Base-by-base conservation (phyloP, 2,888 invertebrate species). In the Nomada goodeniana region DNA sequence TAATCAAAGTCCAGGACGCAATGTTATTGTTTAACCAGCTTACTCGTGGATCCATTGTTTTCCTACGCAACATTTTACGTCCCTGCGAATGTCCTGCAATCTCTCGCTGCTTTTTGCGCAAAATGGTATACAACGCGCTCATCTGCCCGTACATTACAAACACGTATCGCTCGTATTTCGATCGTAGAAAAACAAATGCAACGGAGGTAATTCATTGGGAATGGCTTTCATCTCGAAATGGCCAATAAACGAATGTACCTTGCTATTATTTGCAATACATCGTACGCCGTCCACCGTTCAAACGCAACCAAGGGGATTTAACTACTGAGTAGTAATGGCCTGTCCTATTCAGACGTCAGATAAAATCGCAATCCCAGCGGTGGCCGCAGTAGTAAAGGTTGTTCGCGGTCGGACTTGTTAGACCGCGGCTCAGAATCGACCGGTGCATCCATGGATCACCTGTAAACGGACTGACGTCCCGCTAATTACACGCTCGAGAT, bases 291-390 rank as follows among this genome's bases (percentile, higher is more conserved):
- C 18, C 36, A 53, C 47, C 13, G 26, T 53, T 61, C 44, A 57
- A 69, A 47, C 57, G 57, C 13, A 20, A 44, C 55, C 29, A 15
- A 5, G 15, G 42, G 61, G 36, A 72, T 67, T 72, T 60, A 67
- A 53, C 67, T 60, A 15, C 15, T 11, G n/a, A 77, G 60, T 77
- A 77, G 76, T 65, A 77, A 60, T 53, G 65, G 44, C 29, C 67
- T 44, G 61, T 15, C 50, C 44, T 60, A 26, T 53, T 61, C 76
- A 50, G 70, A 76, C 71, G 47, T 9, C 13, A 13, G 63, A 57
- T 26, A 63, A 59, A 69, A 23, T 60, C 47, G 78, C 53, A 59
- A 64, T 64, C 26, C 69, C 10, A 23, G 47, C 47, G 26, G 23
- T 44, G 11, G 23, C 29, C 70, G 26, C 57, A 67, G 55, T 61